Percentiles rank a stretch among this genome's conserved stretches.
Conservation (phyloP, 2,113 vertebrate genomes). For the Genyomyrus donnyi region DNA sequence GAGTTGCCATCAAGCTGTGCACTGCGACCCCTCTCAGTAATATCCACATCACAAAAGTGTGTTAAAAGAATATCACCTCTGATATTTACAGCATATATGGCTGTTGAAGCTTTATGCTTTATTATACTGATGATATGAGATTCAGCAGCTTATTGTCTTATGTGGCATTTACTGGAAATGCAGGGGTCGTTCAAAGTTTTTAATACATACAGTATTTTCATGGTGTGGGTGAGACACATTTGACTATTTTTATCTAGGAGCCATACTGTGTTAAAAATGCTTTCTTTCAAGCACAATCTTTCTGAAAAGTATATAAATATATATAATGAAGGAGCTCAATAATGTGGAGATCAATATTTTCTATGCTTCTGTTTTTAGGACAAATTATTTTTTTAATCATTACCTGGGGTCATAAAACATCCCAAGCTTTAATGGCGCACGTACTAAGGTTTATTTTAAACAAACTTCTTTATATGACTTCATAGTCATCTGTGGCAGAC, state of each 20-base stretch:
- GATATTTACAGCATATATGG: not conserved
- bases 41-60: not conserved
- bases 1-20: too few species aligned
- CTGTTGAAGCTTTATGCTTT: not conserved
- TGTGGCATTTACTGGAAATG: not conserved
- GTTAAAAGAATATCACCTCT: not conserved
- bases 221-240: not conserved
- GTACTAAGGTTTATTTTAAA: not conserved
- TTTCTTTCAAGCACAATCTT: too few species aligned
- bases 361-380: not conserved
- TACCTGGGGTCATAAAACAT: not conserved
- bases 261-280: too few species aligned
- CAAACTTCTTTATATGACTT: not conserved
- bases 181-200: not conserved
- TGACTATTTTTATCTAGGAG: too few species aligned
- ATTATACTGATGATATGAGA: not conserved
- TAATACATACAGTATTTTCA: not conserved
- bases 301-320: too few species aligned
- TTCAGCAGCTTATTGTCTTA: not conserved
- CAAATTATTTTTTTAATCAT: not conserved
- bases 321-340: not conserved
- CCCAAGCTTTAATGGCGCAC: not conserved
- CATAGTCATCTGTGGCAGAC: not conserved
- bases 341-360: not conserved
- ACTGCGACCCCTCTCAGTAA: too few species aligned